A percentile compares a stretch with the other conserved stretches of the same genome.
phyloP scores from a whole-genome alignment of 2,113 vertebrate species.

The Thryonomys swinderianus region DNA sequence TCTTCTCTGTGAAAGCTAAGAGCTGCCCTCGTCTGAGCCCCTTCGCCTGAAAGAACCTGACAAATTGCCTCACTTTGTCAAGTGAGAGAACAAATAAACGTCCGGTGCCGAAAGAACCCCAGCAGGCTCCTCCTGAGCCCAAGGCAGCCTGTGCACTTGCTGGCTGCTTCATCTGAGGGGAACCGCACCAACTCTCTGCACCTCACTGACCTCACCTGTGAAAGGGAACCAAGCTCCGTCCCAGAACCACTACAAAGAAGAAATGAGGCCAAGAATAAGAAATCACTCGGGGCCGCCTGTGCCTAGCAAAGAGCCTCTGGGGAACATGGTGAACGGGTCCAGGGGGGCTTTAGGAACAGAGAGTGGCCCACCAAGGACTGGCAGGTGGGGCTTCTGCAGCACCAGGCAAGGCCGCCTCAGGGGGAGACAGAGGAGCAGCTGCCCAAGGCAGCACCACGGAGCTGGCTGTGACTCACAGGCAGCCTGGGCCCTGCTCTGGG shows the following conservation, averaged over 20 bases:
- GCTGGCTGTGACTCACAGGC: not conserved
- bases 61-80: constrained; percentile 75
- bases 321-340: not conserved
- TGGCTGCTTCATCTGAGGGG: not conserved
- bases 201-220: not conserved
- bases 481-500: not conserved
- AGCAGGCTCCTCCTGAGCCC: not conserved
- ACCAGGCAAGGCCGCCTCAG: not conserved
- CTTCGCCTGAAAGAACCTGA: constrained; percentile 11
- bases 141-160: not conserved
- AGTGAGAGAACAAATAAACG: not conserved
- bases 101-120: not conserved
- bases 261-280: not conserved
- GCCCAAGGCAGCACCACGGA: not conserved
- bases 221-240: not conserved
- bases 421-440: not conserved
- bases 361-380: not conserved
- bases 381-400: not conserved
- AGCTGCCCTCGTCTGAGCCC: constrained; percentile 32
- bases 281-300: not conserved
- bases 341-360: not conserved
- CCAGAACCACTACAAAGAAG: not conserved
- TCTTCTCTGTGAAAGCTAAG: constrained; percentile 58
- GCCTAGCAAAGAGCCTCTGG: not conserved
- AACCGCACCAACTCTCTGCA: not conserved